Percentiles rank a stretch among this genome's conserved stretches.
These are phyloP conservation scores for Hoplostethus mediterraneus DNA, from an alignment of 2,797 vertebrate species.

Conservation along the genomic window DNA sequence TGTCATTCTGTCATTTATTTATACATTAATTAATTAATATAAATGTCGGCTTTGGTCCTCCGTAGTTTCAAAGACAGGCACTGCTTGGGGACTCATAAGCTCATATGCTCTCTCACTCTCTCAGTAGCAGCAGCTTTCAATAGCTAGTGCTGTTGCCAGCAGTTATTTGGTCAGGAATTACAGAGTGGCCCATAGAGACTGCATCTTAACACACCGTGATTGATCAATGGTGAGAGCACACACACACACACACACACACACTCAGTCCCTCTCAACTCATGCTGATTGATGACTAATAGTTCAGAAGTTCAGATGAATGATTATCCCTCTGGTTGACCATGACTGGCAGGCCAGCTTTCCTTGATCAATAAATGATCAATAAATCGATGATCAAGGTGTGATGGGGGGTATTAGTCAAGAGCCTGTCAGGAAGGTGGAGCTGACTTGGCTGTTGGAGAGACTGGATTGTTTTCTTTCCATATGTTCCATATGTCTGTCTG, in stretches of 20 bases:
- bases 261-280: neutral
- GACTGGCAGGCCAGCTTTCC: conserved; percentile 25
- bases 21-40: too few species aligned
- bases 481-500: too few species aligned
- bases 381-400: conserved; percentile 23
- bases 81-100: neutral
- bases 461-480: neutral
- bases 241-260: conserved; percentile 18
- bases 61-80: neutral
- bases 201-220: conserved; percentile 32
- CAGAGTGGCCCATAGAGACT: conserved; percentile 22
- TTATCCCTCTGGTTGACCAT: conserved; percentile 28
- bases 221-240: conserved; percentile 28
- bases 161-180: conserved; percentile 39
- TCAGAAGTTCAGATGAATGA: conserved; percentile 30
- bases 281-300: conserved; percentile 33
- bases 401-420: conserved; percentile 9
- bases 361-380: conserved; percentile 38
- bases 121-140: conserved; percentile 19
- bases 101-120: neutral
- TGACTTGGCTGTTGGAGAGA: conserved; percentile 7
- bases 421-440: neutral
- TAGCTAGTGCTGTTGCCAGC: conserved; percentile 34
- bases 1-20: too few species aligned
- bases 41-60: too few species aligned